Conservation (phyloP, 2,797 vertebrate genomes). For the Pangasius larnaudii region DNA sequence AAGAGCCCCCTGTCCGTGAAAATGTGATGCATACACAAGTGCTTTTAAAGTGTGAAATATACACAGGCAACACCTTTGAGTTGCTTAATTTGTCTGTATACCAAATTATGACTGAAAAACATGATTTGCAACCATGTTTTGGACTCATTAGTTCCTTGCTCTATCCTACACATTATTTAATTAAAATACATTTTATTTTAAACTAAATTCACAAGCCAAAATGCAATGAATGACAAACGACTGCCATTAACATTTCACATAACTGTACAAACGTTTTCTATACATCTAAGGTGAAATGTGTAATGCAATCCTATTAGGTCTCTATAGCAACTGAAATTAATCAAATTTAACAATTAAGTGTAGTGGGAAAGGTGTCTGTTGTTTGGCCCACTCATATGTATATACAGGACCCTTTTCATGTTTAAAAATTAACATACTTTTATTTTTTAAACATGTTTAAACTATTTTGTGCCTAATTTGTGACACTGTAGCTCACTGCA, state of each 20-base stretch:
- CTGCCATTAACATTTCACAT: background rate
- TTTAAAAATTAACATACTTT: background rate
- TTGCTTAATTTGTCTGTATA: background rate
- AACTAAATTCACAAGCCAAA: background rate
- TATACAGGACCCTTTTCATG: background rate
- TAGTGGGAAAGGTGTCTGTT: background rate
- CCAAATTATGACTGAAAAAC: background rate
- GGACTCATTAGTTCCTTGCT: background rate
- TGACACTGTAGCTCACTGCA: background rate
- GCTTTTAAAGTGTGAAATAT: slow-evolving; percentile 36
- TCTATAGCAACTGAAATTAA: background rate
- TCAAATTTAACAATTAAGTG: background rate
- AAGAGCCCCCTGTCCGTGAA: background rate
- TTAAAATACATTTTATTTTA: background rate
- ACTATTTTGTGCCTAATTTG: background rate
- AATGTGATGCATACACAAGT: slow-evolving; percentile 33
- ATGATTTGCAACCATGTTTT: background rate
- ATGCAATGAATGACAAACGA: background rate
- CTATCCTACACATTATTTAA: background rate
- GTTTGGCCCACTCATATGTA: background rate
- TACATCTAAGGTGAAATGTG: background rate
- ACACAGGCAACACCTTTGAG: slow-evolving; percentile 3
- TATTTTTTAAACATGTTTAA: background rate
- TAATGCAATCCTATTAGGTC: background rate
- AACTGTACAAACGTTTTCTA: background rate